These are phyloP conservation scores for Meliscaeva auricollis DNA, from an alignment of 2,888 invertebrate species.

Conservation along the genomic window DNA sequence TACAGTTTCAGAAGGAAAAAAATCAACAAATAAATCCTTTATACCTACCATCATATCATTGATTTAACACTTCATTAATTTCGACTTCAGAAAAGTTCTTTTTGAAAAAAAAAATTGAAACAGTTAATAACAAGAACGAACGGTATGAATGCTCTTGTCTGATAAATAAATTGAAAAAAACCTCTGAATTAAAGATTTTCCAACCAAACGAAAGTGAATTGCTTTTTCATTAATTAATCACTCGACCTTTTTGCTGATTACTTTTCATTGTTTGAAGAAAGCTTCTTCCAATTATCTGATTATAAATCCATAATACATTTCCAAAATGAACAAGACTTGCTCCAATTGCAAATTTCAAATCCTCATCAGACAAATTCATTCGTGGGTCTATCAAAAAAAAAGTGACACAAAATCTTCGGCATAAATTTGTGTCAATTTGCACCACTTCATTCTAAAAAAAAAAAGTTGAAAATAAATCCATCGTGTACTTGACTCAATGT, in stretches of 20 bases:
- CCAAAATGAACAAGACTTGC: neutral
- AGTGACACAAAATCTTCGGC: neutral
- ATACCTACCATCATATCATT: too few relatives aligned
- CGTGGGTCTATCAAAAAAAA: neutral
- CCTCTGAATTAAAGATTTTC: conserved; percentile 44
- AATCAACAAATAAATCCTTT: neutral
- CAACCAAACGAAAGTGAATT: conserved; percentile 12
- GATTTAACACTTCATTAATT: neutral
- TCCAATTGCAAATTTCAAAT: too few relatives aligned
- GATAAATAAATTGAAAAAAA: conserved; percentile 35
- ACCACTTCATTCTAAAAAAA: conserved; percentile 11
- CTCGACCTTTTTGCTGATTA: conserved; percentile 22
- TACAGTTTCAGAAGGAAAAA: too few relatives aligned
- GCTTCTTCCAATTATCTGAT: conserved; percentile 25
- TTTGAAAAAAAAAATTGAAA: neutral
- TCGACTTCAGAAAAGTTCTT: neutral
- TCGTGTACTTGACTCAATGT: conserved; percentile 16
- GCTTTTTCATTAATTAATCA: conserved; percentile 32
- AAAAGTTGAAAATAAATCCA: conserved; percentile 43
- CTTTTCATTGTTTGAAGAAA: neutral
- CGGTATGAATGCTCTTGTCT: too few relatives aligned
- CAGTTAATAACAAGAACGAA: too few relatives aligned
- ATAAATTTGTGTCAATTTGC: conserved; percentile 28
- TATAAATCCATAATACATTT: conserved; percentile 32
- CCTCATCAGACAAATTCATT: too few relatives aligned